Conservation (phyloP, 2,888 invertebrate genomes). For the Watsonalla binaria region DNA sequence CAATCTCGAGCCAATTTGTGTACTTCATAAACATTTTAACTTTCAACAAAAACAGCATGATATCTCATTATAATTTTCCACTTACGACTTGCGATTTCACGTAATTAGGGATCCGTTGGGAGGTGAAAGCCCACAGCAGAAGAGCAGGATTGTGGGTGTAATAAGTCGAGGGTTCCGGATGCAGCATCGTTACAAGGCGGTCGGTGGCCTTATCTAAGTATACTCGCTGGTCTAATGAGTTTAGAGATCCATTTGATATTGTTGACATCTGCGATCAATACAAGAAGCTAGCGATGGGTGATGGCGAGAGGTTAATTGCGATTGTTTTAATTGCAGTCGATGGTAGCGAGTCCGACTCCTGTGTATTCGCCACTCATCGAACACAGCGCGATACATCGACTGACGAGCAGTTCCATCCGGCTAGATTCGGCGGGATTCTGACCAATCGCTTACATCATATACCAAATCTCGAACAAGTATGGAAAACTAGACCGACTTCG, state of each 20-base stretch:
- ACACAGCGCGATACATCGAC: not conserved
- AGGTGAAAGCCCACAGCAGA: constrained; percentile 62
- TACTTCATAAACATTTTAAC: not conserved
- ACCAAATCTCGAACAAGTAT: no score
- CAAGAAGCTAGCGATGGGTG: not conserved
- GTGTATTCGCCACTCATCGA: not conserved
- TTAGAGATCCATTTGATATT: constrained; percentile 53
- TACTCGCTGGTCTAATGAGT: constrained; percentile 54
- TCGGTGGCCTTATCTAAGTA: constrained; percentile 61
- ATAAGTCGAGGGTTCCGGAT: constrained; percentile 48
- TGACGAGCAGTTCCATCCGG: no score
- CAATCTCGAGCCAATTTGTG: not conserved
- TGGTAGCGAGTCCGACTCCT: no score
- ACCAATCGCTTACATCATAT: no score
- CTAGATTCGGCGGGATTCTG: no score
- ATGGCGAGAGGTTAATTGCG: no score
- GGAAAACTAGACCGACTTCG: no score
- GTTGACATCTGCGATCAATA: constrained; percentile 53
- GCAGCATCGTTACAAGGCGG: constrained; percentile 45
- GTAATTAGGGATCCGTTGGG: constrained; percentile 47
- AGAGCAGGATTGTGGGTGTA: constrained; percentile 69
- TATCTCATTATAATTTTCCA: no score
- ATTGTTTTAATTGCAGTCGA: no score
- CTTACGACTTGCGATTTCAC: constrained; percentile 57
- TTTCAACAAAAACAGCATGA: constrained; percentile 9